Conservation (phyloP, 2,113 vertebrate species). For the Galbula dea region DNA sequence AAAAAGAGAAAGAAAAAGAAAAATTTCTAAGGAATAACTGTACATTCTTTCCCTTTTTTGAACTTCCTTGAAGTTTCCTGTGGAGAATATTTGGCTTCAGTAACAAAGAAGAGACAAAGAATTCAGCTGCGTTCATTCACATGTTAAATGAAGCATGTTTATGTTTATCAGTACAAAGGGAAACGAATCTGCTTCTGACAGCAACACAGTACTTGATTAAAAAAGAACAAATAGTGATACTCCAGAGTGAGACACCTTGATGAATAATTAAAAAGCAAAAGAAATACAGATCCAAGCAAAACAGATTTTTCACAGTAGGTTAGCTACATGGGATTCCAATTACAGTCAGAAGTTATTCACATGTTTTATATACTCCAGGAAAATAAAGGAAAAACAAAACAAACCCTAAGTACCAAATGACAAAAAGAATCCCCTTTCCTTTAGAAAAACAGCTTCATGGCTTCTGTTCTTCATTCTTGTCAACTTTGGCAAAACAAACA, state of each 20-base stretch:
- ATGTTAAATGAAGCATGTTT: background rate
- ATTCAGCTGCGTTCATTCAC: background rate
- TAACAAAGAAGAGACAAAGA: background rate
- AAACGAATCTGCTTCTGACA: background rate
- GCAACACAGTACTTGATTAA: background rate
- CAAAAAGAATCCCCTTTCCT: background rate
- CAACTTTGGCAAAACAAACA: background rate
- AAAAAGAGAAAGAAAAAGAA: accelerated
- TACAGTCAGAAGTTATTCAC: background rate
- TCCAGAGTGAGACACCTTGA: background rate
- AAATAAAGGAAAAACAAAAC: background rate
- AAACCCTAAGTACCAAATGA: background rate
- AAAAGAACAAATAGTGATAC: background rate
- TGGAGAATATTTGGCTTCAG: background rate
- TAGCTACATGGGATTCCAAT: background rate
- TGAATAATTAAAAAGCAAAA: background rate
- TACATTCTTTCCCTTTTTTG: background rate
- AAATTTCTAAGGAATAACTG: background rate
- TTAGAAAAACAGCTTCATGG: background rate
- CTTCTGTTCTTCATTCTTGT: background rate
- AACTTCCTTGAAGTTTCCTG: background rate
- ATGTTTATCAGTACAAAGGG: background rate
- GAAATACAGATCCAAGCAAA: background rate
- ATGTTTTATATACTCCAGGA: background rate
- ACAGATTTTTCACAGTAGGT: background rate